Evolutionary conservation across 2,888 invertebrate species (phyloP), one percentile per base, ranked within the genome.

Genomic region (Anticlea derivata): DNA sequence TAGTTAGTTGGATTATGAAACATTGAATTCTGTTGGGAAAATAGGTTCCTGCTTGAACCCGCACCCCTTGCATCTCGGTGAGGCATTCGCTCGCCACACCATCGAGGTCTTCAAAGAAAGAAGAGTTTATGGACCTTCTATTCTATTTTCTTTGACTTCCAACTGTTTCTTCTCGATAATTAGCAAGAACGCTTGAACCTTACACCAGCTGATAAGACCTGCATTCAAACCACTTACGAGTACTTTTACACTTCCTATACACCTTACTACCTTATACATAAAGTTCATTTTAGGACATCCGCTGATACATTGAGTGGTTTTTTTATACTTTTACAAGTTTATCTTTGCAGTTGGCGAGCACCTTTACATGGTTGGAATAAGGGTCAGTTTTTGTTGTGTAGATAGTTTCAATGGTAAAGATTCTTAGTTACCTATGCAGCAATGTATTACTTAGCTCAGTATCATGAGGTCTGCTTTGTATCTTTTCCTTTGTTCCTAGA

Each of bases 121-220:
- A n/a, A n/a, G n/a, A 17, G 17, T 17, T 4, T 17, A 23, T 4
- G 13, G 7, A 7, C 7, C 35, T 2, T 53, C 29, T 48, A 20
- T 27, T 31, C n/a, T 23, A 5, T 30, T 43, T 6, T 55, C 61
- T 58, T 55, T 61, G 58, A 1, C 47, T 8, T 46, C 55, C 53
- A 46, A 65, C 58, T 63, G 70, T 70, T 71, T 71, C 65, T 69
- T 66, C 66, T 70, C 63, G 67, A 80, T 78, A 79, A 81, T 82
- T 81, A 80, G 77, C 76, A 70, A 70, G 71, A 68, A 70, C 63
- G 67, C 74, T 70, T 66, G 66, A 75, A 75, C 74, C 68, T 63
- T 71, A 66, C 66, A 68, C 70, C 62, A 69, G 73, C 55, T 52
- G 59, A 78, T 77, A 80, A 78, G 73, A 63, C 55, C 58, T 61